These are phyloP conservation scores for Chymomyza procnemis DNA, from an alignment of 2,888 invertebrate genomes.

Conservation along the genomic window DNA sequence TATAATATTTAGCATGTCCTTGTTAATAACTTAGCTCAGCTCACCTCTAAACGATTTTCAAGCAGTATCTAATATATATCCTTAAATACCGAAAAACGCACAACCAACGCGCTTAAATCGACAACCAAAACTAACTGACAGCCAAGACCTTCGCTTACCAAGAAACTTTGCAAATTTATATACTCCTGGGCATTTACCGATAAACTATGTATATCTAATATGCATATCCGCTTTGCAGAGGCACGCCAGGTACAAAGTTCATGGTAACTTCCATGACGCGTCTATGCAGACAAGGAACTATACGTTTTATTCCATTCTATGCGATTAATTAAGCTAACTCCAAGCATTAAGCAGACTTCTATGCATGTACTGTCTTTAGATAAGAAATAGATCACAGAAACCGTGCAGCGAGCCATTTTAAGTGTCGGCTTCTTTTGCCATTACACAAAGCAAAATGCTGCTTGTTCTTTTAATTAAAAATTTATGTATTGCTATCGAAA, in stretches of 20 bases:
- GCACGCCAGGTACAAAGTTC: slow-evolving; percentile 16
- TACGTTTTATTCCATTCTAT: background rate
- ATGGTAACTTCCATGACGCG: slow-evolving; percentile 16
- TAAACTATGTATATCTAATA: slow-evolving; percentile 23
- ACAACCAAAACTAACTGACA: slow-evolving; percentile 37
- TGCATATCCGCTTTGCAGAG: slow-evolving; percentile 6
- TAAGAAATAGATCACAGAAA: slow-evolving; percentile 38
- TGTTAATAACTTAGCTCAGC: background rate
- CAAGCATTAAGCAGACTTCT: slow-evolving; percentile 21
- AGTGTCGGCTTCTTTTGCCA: slow-evolving; percentile 3
- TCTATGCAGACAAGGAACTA: slow-evolving; percentile 1
- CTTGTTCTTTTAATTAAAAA: slow-evolving; percentile 56
- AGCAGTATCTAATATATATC: background rate
- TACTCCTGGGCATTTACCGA: slow-evolving; percentile 11
- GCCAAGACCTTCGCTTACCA: slow-evolving; percentile 21
- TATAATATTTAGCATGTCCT: background rate
- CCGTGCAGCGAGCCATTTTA: slow-evolving; percentile 17
- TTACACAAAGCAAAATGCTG: slow-evolving; percentile 26
- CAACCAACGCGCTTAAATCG: slow-evolving; percentile 21
- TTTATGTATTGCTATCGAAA: slow-evolving; percentile 23
- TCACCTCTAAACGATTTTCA: background rate
- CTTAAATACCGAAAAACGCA: background rate
- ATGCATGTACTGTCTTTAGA: slow-evolving; percentile 6
- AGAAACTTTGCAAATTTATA: slow-evolving; percentile 28
- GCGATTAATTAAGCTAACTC: slow-evolving; percentile 8